These are phyloP conservation scores for Mastomys coucha DNA, from an alignment of 2,113 vertebrate species.

Conservation along the genomic window DNA sequence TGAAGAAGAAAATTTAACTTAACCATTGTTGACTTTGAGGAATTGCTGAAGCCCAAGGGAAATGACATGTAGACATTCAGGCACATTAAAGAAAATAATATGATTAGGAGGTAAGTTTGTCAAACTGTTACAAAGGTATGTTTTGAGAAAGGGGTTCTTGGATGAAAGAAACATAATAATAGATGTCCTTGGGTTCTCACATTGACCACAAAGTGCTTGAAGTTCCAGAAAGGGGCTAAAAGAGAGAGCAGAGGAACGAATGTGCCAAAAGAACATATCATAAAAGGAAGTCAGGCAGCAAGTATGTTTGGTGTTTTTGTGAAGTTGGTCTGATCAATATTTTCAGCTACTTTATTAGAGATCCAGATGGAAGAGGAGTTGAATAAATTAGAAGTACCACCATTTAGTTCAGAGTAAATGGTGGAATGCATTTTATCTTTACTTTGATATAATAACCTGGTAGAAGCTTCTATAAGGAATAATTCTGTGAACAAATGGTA, in stretches of 20 bases:
- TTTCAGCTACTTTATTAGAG: slow-evolving; percentile 25
- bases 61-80: not conserved
- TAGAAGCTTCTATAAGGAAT: not conserved
- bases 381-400: not conserved
- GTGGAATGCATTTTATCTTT: not conserved
- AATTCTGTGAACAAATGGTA: slow-evolving; percentile 14
- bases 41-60: not conserved
- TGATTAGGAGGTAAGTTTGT: not conserved
- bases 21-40: not conserved
- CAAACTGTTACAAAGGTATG: not conserved
- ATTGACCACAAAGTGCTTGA: not conserved
- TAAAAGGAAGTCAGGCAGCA: not conserved
- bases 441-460: not conserved
- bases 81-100: not conserved
- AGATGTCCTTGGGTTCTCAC: not conserved
- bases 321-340: not conserved
- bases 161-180: not conserved
- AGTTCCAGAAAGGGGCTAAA: not conserved
- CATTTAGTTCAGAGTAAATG: not conserved
- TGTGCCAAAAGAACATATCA: not conserved
- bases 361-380: not conserved
- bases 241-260: not conserved
- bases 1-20: slow-evolving; percentile 22
- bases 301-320: not conserved
- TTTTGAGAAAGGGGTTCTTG: not conserved